Percentiles rank a stretch among this genome's conserved stretches.
Conservation (phyloP, 2,888 invertebrate genomes). For the Marasmarcha lunaedactyla region DNA sequence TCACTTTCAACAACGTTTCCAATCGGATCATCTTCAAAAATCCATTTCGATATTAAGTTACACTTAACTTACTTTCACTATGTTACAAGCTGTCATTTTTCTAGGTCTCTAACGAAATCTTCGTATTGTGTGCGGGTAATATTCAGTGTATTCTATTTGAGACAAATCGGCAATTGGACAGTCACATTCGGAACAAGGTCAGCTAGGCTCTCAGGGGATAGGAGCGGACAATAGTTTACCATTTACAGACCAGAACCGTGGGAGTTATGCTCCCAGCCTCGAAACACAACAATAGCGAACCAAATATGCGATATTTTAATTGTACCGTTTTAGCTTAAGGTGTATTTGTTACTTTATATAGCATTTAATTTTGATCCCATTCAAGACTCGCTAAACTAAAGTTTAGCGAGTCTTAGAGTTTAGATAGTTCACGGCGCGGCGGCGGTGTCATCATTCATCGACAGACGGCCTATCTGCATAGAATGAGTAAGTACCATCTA, state of each 20-base stretch:
- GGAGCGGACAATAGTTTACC: slow-evolving; percentile 45
- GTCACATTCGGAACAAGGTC: slow-evolving; percentile 55
- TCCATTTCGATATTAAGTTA: slow-evolving; percentile 2
- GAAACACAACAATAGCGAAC: slow-evolving; percentile 25
- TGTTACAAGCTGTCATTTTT: too few relatives aligned
- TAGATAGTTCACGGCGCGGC: too few relatives aligned
- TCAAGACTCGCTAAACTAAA: too few relatives aligned
- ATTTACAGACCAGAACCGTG: slow-evolving; percentile 41
- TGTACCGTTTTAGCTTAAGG: neutral
- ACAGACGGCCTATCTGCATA: neutral
- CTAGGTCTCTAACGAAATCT: too few relatives aligned
- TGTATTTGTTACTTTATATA: too few relatives aligned
- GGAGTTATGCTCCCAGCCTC: slow-evolving; percentile 45
- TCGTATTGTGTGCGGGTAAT: too few relatives aligned
- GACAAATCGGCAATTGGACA: slow-evolving; percentile 20
- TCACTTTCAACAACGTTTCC: too few relatives aligned
- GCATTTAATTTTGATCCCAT: too few relatives aligned
- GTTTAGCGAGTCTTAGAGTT: too few relatives aligned
- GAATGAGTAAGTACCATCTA: slow-evolving; percentile 15
- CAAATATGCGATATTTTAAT: slow-evolving; percentile 10
- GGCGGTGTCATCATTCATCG: neutral
- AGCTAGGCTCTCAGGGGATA: slow-evolving; percentile 51
- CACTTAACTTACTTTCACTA: slow-evolving; percentile 2
- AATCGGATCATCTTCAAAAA: too few relatives aligned
- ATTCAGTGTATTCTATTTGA: too few relatives aligned